Conservation (phyloP, 2,113 vertebrate species). For the Lepus europaeus region DNA sequence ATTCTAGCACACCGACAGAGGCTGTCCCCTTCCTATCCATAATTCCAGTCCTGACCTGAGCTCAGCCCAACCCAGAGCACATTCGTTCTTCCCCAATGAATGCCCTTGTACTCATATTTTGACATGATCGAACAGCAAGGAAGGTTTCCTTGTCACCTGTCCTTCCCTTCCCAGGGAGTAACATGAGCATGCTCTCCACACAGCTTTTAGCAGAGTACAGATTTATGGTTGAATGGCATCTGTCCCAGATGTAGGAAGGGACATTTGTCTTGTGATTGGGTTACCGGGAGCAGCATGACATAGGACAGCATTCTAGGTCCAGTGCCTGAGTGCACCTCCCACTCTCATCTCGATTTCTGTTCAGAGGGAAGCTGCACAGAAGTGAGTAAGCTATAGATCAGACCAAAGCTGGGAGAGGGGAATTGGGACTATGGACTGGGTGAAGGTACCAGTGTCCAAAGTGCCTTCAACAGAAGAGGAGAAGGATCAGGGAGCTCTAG, state of each 20-base stretch:
- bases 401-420: neutral
- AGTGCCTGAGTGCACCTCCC: accelerated
- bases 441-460: neutral
- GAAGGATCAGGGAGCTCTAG: neutral
- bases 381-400: neutral
- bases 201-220: neutral
- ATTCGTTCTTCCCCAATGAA: neutral
- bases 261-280: neutral
- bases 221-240: accelerated
- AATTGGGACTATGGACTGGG: neutral
- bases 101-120: neutral
- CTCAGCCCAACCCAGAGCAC: neutral
- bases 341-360: neutral
- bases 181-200: neutral
- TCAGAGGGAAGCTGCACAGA: accelerated
- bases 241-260: neutral
- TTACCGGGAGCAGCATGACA: neutral
- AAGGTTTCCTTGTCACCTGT: neutral
- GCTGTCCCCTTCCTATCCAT: too few relatives aligned
- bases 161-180: too few relatives aligned
- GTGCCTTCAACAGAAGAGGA: neutral
- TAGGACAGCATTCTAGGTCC: neutral
- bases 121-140: neutral
- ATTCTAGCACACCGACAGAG: neutral
- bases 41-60: neutral